Evolutionary conservation across 2,888 invertebrate species (phyloP).

Genomic region (Hirtodrosophila trivittata): DNA sequence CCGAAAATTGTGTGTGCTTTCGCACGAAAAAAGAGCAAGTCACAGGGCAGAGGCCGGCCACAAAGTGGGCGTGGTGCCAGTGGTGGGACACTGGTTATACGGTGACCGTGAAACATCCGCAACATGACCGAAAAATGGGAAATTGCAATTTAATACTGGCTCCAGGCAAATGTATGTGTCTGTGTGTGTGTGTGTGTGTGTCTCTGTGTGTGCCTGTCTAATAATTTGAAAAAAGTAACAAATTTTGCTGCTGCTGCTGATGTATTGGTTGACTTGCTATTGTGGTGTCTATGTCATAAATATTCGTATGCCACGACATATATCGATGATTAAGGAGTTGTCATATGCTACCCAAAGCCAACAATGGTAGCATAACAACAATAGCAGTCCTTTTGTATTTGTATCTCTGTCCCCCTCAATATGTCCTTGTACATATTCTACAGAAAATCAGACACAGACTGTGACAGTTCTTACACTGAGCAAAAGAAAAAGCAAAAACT

Average conservation of each 20-base stretch:
- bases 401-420: slow-evolving; percentile 3
- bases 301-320: slow-evolving; percentile 47
- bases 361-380: slow-evolving; percentile 29
- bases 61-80: neutral
- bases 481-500: slow-evolving; percentile 7
- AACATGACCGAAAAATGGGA: slow-evolving; percentile 48
- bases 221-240: slow-evolving; percentile 41
- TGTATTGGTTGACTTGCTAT: slow-evolving; percentile 6
- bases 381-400: slow-evolving; percentile 33
- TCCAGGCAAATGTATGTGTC: slow-evolving; percentile 8
- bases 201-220: slow-evolving; percentile 14
- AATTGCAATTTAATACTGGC: slow-evolving; percentile 54
- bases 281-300: slow-evolving; percentile 36
- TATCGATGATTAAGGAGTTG: slow-evolving; percentile 70
- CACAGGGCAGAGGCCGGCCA: neutral
- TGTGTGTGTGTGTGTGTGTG: neutral
- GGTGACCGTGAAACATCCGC: slow-evolving; percentile 40
- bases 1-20: slow-evolving; percentile 6
- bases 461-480: slow-evolving; percentile 34
- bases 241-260: slow-evolving; percentile 16
- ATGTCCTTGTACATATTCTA: slow-evolving; percentile 29
- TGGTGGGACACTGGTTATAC: slow-evolving; percentile 7
- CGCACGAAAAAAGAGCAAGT: slow-evolving; percentile 18
- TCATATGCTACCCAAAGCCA: slow-evolving; percentile 39
- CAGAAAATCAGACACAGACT: neutral